Evolutionary conservation across 2,888 invertebrate species (phyloP).

Genomic region (Aphelenchoides bicaudatus): DNA sequence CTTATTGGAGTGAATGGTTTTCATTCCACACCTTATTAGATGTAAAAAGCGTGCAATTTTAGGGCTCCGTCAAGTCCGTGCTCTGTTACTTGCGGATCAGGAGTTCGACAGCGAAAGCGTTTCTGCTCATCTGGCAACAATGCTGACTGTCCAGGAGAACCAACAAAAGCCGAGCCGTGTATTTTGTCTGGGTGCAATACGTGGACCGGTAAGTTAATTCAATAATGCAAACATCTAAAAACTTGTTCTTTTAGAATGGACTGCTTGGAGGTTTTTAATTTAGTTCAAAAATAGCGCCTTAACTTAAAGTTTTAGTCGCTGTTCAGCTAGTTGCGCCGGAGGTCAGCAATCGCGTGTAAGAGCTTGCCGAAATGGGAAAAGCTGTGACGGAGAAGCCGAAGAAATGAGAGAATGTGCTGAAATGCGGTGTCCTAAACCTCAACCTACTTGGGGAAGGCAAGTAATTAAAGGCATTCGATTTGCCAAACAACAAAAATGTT

Average conservation of each 20-base stretch:
- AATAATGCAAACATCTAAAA: no score
- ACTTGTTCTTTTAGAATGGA: no score
- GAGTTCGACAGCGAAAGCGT: slow-evolving; percentile 26
- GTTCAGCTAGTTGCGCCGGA: slow-evolving; percentile 30
- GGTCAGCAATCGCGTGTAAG: slow-evolving; percentile 24
- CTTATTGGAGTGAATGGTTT: slow-evolving; percentile 24
- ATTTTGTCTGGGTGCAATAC: slow-evolving; percentile 31
- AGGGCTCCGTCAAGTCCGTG: slow-evolving; percentile 20
- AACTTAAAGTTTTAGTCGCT: no score
- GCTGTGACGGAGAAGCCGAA: slow-evolving; percentile 26
- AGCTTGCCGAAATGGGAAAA: slow-evolving; percentile 25
- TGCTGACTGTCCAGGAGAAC: slow-evolving; percentile 31
- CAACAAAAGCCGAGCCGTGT: slow-evolving; percentile 30
- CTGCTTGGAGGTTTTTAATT: slow-evolving; percentile 25
- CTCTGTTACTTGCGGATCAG: slow-evolving; percentile 34
- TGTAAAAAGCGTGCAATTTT: neutral
- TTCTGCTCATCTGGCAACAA: slow-evolving; percentile 34
- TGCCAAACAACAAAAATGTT: no score
- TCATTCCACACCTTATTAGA: neutral
- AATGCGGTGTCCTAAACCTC: slow-evolving; percentile 27
- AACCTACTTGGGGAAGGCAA: slow-evolving; percentile 31
- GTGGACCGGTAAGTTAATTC: no score
- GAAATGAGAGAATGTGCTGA: slow-evolving; percentile 29
- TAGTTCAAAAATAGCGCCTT: neutral
- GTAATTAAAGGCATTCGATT: no score